These are phyloP conservation scores for Papilio machaon DNA, from an alignment of 1,140 invertebrate genomes.

Conservation along the genomic window DNA sequence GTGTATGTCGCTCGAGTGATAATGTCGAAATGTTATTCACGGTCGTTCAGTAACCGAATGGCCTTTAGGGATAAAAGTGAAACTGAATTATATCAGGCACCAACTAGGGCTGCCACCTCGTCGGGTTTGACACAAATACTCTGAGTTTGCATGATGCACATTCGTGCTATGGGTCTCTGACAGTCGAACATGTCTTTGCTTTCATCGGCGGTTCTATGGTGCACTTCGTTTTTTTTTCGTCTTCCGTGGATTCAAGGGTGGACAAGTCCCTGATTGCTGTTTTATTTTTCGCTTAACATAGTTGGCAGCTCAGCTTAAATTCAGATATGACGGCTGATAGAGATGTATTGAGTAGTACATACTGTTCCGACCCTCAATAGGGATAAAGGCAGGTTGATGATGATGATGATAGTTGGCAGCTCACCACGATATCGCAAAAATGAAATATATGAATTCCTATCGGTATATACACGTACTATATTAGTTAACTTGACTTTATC, in stretches of 20 bases:
- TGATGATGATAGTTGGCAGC: background rate
- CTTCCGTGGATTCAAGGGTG: background rate
- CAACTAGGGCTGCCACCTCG: background rate
- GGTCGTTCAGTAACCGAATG: slow-evolving; percentile 23
- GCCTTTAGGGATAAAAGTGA: slow-evolving; percentile 26
- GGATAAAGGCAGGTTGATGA: background rate
- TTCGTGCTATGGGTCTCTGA: background rate
- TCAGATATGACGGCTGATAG: too few relatives aligned
- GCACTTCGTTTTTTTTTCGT: background rate
- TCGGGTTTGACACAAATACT: background rate
- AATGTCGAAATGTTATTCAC: slow-evolving; percentile 18
- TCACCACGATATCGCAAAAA: background rate
- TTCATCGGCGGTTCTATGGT: too few relatives aligned
- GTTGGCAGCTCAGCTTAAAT: background rate
- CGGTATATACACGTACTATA: too few relatives aligned
- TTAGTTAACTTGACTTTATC: too few relatives aligned
- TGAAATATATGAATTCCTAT: background rate
- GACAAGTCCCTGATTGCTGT: background rate
- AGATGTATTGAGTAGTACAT: background rate
- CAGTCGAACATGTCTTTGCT: too few relatives aligned
- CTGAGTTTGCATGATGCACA: background rate
- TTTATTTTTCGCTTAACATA: background rate
- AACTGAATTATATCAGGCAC: slow-evolving; percentile 18
- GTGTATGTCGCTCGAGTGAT: slow-evolving; percentile 2
- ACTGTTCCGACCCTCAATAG: too few relatives aligned